Conservation (phyloP, 2,888 invertebrate species). For the Agrypnus murinus region DNA sequence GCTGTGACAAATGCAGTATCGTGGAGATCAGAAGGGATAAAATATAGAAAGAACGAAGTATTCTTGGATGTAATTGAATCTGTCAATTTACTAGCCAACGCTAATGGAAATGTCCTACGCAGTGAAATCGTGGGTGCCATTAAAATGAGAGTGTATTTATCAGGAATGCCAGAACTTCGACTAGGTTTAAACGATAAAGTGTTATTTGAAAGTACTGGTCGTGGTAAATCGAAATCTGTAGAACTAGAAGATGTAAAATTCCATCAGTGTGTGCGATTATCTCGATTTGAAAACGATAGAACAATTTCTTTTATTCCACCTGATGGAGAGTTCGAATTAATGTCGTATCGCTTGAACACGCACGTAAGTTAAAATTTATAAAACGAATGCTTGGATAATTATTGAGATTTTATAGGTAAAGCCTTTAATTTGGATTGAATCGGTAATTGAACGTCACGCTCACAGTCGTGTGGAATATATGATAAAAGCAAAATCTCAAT, state of each 20-base stretch:
- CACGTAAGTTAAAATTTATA: conserved; percentile 74
- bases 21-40: conserved; percentile 98
- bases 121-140: conserved; percentile 99
- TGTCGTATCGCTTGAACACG: conserved; percentile 98
- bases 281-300: conserved; percentile 97
- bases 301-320: conserved; percentile 99
- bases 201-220: conserved; percentile 96
- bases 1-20: conserved; percentile 99
- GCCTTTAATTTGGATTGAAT: conserved; percentile 99
- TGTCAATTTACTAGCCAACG: conserved; percentile 95
- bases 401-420: conserved; percentile 76
- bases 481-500: conserved; percentile 99
- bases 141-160: conserved; percentile 98
- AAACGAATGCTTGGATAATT: background rate
- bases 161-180: conserved; percentile 98
- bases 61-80: conserved; percentile 99
- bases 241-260: conserved; percentile 99
- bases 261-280: conserved; percentile 97
- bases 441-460: conserved; percentile 97
- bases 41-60: conserved; percentile 99
- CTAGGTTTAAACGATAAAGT: conserved; percentile 98
- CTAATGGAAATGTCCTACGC: conserved; percentile 96
- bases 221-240: conserved; percentile 98
- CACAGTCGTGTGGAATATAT: conserved; percentile 99
- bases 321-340: conserved; percentile 98